Base-by-base conservation (phyloP, 2,888 invertebrate genomes). In the Dryobotodes eremita region DNA sequence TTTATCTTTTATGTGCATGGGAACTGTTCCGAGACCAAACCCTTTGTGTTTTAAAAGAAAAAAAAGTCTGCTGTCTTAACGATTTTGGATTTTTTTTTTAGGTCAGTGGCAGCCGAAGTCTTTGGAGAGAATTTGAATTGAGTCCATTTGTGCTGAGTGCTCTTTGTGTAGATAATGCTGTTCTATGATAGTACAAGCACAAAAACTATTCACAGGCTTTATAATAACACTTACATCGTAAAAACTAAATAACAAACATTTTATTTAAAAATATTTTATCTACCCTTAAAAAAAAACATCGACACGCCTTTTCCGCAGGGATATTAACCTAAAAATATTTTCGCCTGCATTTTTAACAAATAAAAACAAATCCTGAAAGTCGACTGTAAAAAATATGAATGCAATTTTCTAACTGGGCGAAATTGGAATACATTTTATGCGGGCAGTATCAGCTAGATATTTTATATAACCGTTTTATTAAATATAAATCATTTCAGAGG, bases 111-210 rank as follows among this genome's bases (percentile, higher is more conserved):
- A 85, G 79, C 77, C 68, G 66, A 79, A 85, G 79, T 77, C 70
- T 82, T 76, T 68, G 70, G 69, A 78, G 48, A 85, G 86, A 90
- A 91, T 90, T 90, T 86, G 87, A 89, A 91, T 89, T 82, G 87
- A 88, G 76, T 87, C 83, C 77, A 88, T 88, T 90, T 87, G 82
- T 82, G 59, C 46, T 46, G 75, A 71, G 71, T 61, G 65, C 55
- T 77, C 75, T 84, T 83, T 80, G 79, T 77, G n/a, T 36, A 75
- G 50, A 82, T 88, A 86, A 85, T 79, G 77, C 83, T 61, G 73
- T 84, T 71, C 50, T 36, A 10, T 73, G 69, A 65, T 72, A 71
- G 62, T 36, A 77, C 57, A 68, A 73, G 8, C 57, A 70, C 42
- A 68, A 76, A 66, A 74, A 81, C 72, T 69, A 76, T 61, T 20